phyloP scores from a whole-genome alignment of 2,888 invertebrate species.

The Ochropacha duplaris region DNA sequence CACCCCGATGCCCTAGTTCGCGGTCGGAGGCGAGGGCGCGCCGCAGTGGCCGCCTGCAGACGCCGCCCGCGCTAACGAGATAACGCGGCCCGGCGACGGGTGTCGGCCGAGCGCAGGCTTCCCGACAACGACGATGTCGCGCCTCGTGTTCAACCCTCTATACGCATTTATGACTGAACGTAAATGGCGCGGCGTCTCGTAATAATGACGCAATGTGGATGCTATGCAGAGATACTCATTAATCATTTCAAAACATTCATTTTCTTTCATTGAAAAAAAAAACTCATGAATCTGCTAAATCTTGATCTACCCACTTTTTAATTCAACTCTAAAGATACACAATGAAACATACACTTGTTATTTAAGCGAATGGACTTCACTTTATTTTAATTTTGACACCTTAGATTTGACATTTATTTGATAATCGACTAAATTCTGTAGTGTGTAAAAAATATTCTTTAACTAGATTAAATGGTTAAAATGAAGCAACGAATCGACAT shows the following conservation, averaged over 20 bases:
- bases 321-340: neutral
- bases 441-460: too few species aligned
- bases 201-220: constrained; percentile 16
- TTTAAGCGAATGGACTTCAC: too few species aligned
- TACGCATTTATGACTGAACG: constrained; percentile 16
- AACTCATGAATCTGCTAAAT: neutral
- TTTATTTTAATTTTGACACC: too few species aligned
- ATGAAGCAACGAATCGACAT: too few species aligned
- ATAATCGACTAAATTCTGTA: too few species aligned
- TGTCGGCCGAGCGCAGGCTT: constrained; percentile 39
- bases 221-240: neutral
- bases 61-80: constrained; percentile 49
- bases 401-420: too few species aligned
- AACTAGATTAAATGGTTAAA: too few species aligned
- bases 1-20: constrained; percentile 63
- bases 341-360: too few species aligned
- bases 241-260: neutral
- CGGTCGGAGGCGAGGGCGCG: constrained; percentile 48
- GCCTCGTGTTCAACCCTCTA: constrained; percentile 19
- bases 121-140: constrained; percentile 29
- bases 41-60: constrained; percentile 52
- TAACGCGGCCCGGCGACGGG: constrained; percentile 38
- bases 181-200: constrained; percentile 18
- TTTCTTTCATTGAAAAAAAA: neutral
- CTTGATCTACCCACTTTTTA: neutral